Evolutionary conservation across 1,140 invertebrate genomes (phyloP).

Genomic region (Acromyrmex echinatior): DNA sequence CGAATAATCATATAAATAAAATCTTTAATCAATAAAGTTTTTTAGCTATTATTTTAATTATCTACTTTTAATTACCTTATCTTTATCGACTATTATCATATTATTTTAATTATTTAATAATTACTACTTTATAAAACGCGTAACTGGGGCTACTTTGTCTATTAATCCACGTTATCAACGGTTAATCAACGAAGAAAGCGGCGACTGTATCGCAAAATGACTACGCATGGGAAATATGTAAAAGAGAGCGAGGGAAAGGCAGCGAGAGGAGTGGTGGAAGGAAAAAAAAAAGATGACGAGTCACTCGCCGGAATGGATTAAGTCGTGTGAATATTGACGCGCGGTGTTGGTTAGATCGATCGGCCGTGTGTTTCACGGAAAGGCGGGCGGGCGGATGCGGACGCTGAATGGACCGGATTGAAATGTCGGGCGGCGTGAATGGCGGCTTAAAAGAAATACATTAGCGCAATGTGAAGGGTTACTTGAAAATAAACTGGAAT

Average conservation of each 20-base stretch:
- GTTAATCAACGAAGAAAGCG: slow-evolving; percentile 37
- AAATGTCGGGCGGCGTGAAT: slow-evolving; percentile 83
- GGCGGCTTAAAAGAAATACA: slow-evolving; percentile 83
- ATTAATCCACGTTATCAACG: slow-evolving; percentile 6
- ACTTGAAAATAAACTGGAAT: slow-evolving; percentile 80
- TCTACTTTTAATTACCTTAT: not conserved
- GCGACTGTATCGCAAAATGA: slow-evolving; percentile 31
- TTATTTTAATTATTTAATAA: not conserved
- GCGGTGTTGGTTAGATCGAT: slow-evolving; percentile 82
- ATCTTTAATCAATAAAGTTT: not conserved
- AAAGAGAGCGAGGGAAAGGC: not conserved
- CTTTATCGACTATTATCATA: not conserved
- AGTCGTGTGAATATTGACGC: slow-evolving; percentile 76
- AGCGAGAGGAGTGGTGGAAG: slow-evolving; percentile 27
- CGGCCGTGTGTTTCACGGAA: slow-evolving; percentile 80
- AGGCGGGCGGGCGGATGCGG: slow-evolving; percentile 62
- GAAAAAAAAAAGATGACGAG: slow-evolving; percentile 73
- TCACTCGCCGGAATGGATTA: slow-evolving; percentile 74
- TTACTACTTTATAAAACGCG: not conserved
- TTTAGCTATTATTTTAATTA: not conserved
- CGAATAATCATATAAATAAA: not conserved
- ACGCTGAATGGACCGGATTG: slow-evolving; percentile 83
- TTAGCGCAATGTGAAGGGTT: slow-evolving; percentile 84
- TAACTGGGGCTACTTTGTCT: not conserved
- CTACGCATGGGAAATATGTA: slow-evolving; percentile 30